phyloP scores from a whole-genome alignment of 2,888 invertebrate genomes.

The Idaea straminata region DNA sequence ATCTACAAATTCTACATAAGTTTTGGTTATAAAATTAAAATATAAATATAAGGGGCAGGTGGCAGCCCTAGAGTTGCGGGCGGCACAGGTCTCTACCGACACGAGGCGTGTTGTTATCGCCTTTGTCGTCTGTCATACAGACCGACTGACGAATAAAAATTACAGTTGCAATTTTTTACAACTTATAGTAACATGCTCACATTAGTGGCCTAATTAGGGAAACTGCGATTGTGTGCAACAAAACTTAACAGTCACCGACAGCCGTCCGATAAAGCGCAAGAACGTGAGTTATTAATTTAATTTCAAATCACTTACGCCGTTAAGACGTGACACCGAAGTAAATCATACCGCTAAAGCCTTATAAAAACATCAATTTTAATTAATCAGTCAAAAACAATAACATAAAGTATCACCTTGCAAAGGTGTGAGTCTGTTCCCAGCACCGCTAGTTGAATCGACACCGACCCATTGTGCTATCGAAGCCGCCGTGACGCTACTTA shows the following conservation, averaged over 20 bases:
- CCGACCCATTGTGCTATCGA: slow-evolving; percentile 76
- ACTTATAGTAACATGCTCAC: slow-evolving; percentile 43
- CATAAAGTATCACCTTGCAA: slow-evolving; percentile 65
- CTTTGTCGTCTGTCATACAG: slow-evolving; percentile 50
- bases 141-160: slow-evolving; percentile 64
- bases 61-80: slow-evolving; percentile 53
- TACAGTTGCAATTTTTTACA: slow-evolving; percentile 59
- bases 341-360: slow-evolving; percentile 20
- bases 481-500: slow-evolving; percentile 79
- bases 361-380: slow-evolving; percentile 59
- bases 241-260: slow-evolving; percentile 25
- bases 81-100: slow-evolving; percentile 54
- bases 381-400: slow-evolving; percentile 72
- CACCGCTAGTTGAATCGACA: slow-evolving; percentile 75
- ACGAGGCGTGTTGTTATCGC: slow-evolving; percentile 67
- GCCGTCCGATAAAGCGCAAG: slow-evolving; percentile 16
- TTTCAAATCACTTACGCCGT: slow-evolving; percentile 10
- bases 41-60: slow-evolving; percentile 15
- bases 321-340: slow-evolving; percentile 8
- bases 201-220: slow-evolving; percentile 43
- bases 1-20: not conserved
- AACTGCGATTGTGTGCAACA: slow-evolving; percentile 31
- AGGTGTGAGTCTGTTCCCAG: slow-evolving; percentile 73
- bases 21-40: too few species aligned
- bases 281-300: slow-evolving; percentile 27